phyloP scores from a whole-genome alignment of 2,113 vertebrate species.

The Gymnorhina tibicen region DNA sequence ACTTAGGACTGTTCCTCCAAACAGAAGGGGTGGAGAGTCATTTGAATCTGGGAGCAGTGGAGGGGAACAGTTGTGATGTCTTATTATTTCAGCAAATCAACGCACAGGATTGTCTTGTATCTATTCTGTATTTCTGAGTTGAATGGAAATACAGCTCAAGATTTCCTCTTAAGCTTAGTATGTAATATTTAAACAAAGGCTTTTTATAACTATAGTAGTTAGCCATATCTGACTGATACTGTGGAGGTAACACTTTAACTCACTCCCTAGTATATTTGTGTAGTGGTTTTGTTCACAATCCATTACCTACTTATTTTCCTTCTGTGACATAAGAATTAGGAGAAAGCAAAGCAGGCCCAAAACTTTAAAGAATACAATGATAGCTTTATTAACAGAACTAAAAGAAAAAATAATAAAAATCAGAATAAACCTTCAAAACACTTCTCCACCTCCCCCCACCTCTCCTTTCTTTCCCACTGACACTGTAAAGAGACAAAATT shows the following conservation, averaged over 20 bases:
- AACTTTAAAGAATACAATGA: too few relatives aligned
- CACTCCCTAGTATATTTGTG: background rate
- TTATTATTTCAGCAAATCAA: background rate
- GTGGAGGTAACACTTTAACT: background rate
- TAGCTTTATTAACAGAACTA: too few relatives aligned
- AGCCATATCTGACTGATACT: background rate
- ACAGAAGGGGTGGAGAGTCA: background rate
- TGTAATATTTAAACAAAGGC: background rate
- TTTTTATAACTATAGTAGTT: background rate
- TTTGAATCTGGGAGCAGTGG: rapidly evolving
- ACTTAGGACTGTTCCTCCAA: background rate
- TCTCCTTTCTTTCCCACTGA: too few relatives aligned
- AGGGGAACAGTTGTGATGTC: background rate
- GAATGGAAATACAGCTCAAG: rapidly evolving
- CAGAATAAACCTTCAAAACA: too few relatives aligned
- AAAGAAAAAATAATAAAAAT: too few relatives aligned
- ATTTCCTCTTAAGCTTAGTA: background rate
- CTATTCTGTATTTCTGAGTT: background rate
- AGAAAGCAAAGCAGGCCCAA: too few relatives aligned
- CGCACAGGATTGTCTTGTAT: background rate
- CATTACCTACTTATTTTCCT: too few relatives aligned
- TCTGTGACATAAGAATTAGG: too few relatives aligned
- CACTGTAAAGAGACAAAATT: too few relatives aligned
- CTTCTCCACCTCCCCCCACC: too few relatives aligned
- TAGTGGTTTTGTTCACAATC: too few relatives aligned